Evolutionary conservation across 2,113 vertebrate species (phyloP).

Genomic region (Indri indri): DNA sequence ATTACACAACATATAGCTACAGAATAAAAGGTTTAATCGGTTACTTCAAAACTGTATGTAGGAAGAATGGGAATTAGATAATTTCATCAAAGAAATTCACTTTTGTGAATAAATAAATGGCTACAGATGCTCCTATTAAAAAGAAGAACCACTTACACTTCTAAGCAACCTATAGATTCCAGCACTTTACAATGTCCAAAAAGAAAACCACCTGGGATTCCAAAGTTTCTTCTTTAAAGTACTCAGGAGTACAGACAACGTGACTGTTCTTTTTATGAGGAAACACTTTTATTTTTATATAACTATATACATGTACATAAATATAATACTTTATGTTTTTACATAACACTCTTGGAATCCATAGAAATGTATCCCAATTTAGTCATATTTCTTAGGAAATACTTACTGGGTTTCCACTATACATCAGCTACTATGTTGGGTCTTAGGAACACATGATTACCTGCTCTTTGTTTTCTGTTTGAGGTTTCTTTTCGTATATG

Average conservation of each 20-base stretch:
- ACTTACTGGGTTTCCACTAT: background rate
- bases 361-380: background rate
- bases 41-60: background rate
- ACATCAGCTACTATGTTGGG: background rate
- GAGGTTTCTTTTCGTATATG: background rate
- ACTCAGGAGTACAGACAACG: background rate
- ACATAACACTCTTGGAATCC: background rate
- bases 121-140: background rate
- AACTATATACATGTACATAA: background rate
- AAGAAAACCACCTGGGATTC: background rate
- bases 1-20: conserved; percentile 1
- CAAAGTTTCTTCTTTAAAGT: background rate
- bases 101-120: conserved; percentile 19
- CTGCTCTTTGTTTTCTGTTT: background rate
- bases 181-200: background rate
- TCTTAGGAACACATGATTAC: background rate
- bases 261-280: background rate
- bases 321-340: background rate
- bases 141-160: background rate
- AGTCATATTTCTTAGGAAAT: background rate
- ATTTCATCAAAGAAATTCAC: conserved; percentile 22
- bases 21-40: background rate
- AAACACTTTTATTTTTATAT: background rate
- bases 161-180: background rate
- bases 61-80: conserved; percentile 10